Evolutionary conservation across 2,113 vertebrate genomes (phyloP).

Genomic region (Brachirus orientalis): DNA sequence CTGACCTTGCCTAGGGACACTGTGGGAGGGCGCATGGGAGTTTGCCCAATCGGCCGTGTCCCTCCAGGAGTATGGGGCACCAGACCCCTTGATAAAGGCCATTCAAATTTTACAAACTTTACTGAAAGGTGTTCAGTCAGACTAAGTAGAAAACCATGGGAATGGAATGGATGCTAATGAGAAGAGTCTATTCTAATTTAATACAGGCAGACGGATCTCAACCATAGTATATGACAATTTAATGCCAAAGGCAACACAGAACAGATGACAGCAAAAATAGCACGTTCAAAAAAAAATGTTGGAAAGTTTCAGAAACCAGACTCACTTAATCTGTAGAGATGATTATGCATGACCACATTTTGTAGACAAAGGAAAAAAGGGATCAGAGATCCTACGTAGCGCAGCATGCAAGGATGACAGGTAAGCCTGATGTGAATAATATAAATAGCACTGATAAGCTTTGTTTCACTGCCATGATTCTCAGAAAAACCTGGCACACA

Average conservation of each 20-base stretch:
- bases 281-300: not conserved
- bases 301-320: not conserved
- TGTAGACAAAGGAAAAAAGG: not conserved
- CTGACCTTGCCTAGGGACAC: no score
- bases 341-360: not conserved
- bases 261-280: not conserved
- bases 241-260: not conserved
- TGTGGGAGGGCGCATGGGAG: no score
- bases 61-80: no score
- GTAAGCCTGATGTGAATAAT: not conserved
- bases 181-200: slow-evolving; percentile 2
- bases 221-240: not conserved
- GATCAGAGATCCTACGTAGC: not conserved
- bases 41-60: no score
- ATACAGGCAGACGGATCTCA: not conserved
- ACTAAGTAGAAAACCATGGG: slow-evolving; percentile 13
- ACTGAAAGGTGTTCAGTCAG: slow-evolving; percentile 64
- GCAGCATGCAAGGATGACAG: not conserved
- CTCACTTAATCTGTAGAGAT: slow-evolving; percentile 70
- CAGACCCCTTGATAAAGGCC: no score
- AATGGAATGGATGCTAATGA: slow-evolving; percentile 5
- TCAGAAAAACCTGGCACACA: slow-evolving; percentile 8
- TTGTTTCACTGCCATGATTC: slow-evolving; percentile 4
- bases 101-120: no score
- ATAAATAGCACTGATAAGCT: slow-evolving; percentile 11